A percentile compares a stretch with the other conserved stretches of the same genome.
Conservation (phyloP, 1,140 invertebrate genomes). For the Whitmania pigra region DNA sequence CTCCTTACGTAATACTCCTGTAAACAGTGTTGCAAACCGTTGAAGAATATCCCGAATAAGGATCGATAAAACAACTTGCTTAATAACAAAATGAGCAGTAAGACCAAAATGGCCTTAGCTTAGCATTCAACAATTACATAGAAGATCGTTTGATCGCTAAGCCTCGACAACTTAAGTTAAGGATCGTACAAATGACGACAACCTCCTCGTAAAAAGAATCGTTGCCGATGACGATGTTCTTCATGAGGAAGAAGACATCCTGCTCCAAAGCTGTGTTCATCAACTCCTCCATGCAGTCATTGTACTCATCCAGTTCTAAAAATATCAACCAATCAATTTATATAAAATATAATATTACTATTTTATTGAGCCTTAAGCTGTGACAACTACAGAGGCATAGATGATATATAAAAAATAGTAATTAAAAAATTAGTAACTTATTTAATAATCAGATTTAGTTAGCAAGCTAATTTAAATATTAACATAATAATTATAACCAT, state of each 20-base stretch:
- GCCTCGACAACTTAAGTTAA: not conserved
- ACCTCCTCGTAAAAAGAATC: constrained; percentile 57
- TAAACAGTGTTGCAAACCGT: constrained; percentile 13
- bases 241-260: constrained; percentile 65
- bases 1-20: constrained; percentile 65
- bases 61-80: too few relatives aligned
- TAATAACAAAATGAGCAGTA: too few relatives aligned
- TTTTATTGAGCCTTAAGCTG: too few relatives aligned
- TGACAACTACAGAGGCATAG: not conserved
- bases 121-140: too few relatives aligned
- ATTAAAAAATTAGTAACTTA: not conserved
- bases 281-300: constrained; percentile 51
- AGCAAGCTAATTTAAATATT: not conserved
- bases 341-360: too few relatives aligned
- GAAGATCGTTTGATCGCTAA: too few relatives aligned
- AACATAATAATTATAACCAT: constrained; percentile 15
- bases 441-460: not conserved
- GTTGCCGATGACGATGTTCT: constrained; percentile 58
- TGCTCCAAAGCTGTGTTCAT: constrained; percentile 44
- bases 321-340: too few relatives aligned
- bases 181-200: not conserved
- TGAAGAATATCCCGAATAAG: too few relatives aligned
- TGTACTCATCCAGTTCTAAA: constrained; percentile 34
- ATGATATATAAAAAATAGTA: not conserved
- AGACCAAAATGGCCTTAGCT: too few relatives aligned